phyloP scores from a whole-genome alignment of 2,797 vertebrate species.

The Sebastes kiyomatsui region DNA sequence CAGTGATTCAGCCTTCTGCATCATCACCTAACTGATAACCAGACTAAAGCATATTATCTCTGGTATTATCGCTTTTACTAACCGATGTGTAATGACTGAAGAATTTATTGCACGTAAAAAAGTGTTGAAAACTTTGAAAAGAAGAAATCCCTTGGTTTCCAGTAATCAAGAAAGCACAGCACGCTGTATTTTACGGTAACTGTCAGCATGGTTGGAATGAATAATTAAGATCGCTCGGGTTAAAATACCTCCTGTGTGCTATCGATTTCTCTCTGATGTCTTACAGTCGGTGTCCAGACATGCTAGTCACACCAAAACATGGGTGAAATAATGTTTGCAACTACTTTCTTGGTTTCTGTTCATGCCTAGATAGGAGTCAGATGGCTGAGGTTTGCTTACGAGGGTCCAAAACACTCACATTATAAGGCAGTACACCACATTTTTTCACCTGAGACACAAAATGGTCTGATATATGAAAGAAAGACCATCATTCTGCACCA shows the following conservation, averaged over 20 bases:
- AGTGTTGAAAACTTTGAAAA: background rate
- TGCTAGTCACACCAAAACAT: background rate
- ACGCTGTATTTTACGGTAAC: constrained; percentile 13
- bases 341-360: background rate
- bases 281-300: background rate
- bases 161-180: constrained; percentile 12
- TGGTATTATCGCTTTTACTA: background rate
- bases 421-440: background rate
- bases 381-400: background rate
- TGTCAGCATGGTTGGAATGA: constrained; percentile 30
- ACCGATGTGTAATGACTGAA: background rate
- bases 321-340: background rate
- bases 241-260: constrained; percentile 23
- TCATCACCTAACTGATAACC: background rate
- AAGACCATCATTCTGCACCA: background rate
- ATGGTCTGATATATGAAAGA: background rate
- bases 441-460: background rate
- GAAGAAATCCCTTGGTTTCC: constrained; percentile 1
- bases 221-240: constrained; percentile 24
- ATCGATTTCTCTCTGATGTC: constrained; percentile 15
- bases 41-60: background rate
- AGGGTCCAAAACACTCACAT: constrained; percentile 1
- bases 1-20: constrained; percentile 17
- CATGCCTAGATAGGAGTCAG: background rate
- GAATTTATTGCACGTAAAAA: background rate